phyloP scores from a whole-genome alignment of 2,113 vertebrate genomes.

The Sinosuthora webbiana region DNA sequence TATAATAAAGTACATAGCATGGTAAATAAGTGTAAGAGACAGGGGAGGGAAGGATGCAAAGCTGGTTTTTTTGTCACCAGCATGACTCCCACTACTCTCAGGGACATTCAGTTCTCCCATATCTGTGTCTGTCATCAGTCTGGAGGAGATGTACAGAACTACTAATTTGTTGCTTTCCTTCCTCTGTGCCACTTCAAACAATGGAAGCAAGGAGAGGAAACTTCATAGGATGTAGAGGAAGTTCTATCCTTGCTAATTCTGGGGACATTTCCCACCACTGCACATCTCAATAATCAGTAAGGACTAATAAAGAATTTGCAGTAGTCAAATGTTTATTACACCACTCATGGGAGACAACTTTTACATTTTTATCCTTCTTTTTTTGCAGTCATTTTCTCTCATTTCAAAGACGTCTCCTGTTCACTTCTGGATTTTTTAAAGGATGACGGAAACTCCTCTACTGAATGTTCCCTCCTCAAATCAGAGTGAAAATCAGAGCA shows the following conservation, averaged over 20 bases:
- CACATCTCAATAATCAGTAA: background rate
- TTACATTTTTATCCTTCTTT: background rate
- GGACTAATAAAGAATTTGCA: background rate
- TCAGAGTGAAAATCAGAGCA: background rate
- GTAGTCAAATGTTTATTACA: background rate
- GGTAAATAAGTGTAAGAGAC: background rate
- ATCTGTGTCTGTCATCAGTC: background rate
- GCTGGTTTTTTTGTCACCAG: background rate
- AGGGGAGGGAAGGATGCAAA: background rate
- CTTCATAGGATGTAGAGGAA: background rate
- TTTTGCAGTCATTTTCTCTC: background rate
- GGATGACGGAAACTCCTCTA: conserved; percentile 12
- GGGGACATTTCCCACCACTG: background rate
- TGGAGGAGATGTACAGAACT: background rate
- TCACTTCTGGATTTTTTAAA: background rate
- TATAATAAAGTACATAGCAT: background rate
- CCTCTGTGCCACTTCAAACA: background rate
- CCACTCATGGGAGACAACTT: background rate
- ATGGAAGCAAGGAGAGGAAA: background rate
- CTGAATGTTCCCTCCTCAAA: background rate
- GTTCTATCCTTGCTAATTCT: background rate
- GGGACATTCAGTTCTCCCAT: background rate
- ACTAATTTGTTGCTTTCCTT: background rate
- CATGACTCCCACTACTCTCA: rapidly evolving
- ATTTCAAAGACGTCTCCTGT: background rate